phyloP scores from a whole-genome alignment of 2,113 vertebrate genomes.

The Phalacrocorax aristotelis region DNA sequence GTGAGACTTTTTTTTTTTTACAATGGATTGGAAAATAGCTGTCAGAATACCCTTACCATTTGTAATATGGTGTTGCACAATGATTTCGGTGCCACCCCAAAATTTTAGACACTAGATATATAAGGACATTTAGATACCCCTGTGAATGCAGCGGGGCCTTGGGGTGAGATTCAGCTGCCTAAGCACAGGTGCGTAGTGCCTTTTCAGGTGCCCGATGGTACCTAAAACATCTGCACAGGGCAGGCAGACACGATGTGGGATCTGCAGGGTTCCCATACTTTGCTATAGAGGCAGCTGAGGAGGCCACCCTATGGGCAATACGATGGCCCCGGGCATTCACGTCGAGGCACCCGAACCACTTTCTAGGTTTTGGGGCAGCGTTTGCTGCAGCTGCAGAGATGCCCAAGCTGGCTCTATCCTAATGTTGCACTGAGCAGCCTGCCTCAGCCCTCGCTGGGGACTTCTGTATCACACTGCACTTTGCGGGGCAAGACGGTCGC shows the following conservation, averaged over 20 bases:
- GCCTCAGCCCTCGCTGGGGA: not conserved
- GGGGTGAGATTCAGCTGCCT: not conserved
- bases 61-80: not conserved
- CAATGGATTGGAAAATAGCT: not conserved
- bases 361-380: not conserved
- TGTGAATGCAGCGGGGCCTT: not conserved
- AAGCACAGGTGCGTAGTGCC: not conserved
- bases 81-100: not conserved
- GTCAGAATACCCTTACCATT: not conserved
- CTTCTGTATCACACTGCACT: not conserved
- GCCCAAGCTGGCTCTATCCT: too few relatives aligned
- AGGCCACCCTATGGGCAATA: not conserved
- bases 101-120: not conserved
- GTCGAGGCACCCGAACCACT: not conserved
- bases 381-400: not conserved
- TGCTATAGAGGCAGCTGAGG: not conserved
- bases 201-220: not conserved
- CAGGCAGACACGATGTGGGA: rapidly evolving
- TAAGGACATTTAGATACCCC: not conserved
- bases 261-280: not conserved
- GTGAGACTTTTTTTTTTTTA: not conserved
- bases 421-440: not conserved
- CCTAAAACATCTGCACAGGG: not conserved
- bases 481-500: not conserved
- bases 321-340: rapidly evolving